Evolutionary conservation across 2,113 vertebrate genomes (phyloP).

Genomic region (Diadophis punctatus): DNA sequence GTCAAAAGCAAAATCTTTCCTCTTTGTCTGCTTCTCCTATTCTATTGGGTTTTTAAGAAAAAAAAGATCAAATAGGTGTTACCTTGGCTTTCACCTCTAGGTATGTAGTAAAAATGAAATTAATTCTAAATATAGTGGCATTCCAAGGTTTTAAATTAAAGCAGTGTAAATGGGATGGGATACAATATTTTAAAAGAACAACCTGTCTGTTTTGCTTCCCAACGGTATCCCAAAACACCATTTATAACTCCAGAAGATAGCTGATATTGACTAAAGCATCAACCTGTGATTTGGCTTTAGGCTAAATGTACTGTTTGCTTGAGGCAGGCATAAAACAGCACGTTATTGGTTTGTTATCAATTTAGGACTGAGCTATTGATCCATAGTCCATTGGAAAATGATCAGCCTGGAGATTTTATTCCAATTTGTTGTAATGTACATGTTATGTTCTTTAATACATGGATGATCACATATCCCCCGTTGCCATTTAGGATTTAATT

Average conservation of each 20-base stretch:
- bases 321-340: neutral
- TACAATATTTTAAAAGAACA: slow-evolving; percentile 38
- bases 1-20: slow-evolving; percentile 41
- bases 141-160: slow-evolving; percentile 40
- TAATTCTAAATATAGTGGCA: slow-evolving; percentile 20
- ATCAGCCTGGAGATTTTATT: neutral
- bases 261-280: rapidly evolving
- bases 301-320: neutral
- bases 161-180: neutral
- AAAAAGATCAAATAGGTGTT: slow-evolving; percentile 24
- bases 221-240: neutral
- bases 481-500: neutral
- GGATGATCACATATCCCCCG: neutral
- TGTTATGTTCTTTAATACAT: neutral
- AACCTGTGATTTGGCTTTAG: neutral
- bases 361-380: neutral
- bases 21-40: slow-evolving; percentile 44
- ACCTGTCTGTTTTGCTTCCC: slow-evolving; percentile 14
- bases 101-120: slow-evolving; percentile 31
- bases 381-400: neutral
- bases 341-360: neutral
- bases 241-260: slow-evolving; percentile 19
- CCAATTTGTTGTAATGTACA: neutral
- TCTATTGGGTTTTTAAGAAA: slow-evolving; percentile 9
- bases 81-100: slow-evolving; percentile 25